These are phyloP conservation scores for Rousettus madagascariensis DNA, from an alignment of 2,797 vertebrate species.

Conservation along the genomic window DNA sequence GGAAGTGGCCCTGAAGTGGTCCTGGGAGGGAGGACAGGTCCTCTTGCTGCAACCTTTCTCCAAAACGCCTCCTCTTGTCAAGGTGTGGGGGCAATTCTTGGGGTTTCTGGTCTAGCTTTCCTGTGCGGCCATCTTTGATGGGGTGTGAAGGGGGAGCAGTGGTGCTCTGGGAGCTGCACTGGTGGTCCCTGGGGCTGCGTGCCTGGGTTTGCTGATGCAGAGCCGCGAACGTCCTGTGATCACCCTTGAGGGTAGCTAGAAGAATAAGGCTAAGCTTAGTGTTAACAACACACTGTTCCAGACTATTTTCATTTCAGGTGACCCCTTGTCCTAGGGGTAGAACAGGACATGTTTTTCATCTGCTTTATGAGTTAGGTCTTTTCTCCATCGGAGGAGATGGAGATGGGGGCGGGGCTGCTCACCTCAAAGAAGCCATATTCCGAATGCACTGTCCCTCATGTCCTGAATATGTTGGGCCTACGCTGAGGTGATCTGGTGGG, in stretches of 20 bases:
- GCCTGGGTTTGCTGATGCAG: background rate
- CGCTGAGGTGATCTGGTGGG: background rate
- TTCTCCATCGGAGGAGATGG: background rate
- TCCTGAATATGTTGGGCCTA: background rate
- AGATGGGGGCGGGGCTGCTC: background rate
- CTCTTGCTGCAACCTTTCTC: background rate
- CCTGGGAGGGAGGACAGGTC: background rate
- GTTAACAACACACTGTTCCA: conserved; percentile 21
- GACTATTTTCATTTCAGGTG: background rate
- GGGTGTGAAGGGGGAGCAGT: fast-evolving
- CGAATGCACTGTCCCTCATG: background rate
- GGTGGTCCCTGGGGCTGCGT: fast-evolving
- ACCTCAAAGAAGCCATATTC: background rate
- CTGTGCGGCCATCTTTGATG: background rate
- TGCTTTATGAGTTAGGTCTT: conserved; percentile 30
- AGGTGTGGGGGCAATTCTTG: background rate
- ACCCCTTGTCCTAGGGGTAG: background rate
- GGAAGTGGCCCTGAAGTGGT: background rate
- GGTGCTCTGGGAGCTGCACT: no score
- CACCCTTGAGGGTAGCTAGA: background rate
- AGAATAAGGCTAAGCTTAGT: background rate
- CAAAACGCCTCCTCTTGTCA: fast-evolving
- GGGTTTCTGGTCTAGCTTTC: background rate
- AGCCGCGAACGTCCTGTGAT: background rate
- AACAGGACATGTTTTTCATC: background rate